phyloP scores from a whole-genome alignment of 1,140 invertebrate species.

The Globodera rostochiensis region DNA sequence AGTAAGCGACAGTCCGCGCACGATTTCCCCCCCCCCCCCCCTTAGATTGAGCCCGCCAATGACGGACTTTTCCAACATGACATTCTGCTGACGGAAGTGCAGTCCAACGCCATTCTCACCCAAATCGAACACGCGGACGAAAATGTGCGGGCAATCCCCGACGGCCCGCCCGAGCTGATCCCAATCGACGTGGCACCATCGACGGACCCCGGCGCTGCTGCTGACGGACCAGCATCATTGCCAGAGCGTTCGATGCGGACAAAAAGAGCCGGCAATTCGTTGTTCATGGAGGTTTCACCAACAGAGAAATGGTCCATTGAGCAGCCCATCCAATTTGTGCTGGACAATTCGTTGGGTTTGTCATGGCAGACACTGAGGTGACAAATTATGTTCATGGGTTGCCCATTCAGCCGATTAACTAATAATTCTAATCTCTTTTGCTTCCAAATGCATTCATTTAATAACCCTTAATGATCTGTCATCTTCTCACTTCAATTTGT shows the following conservation, averaged over 20 bases:
- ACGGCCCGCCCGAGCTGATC: background rate
- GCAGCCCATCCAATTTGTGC: constrained; percentile 24
- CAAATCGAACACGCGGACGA: constrained; percentile 9
- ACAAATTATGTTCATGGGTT: too few species aligned
- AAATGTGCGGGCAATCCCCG: background rate
- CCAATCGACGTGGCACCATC: background rate
- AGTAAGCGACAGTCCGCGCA: background rate
- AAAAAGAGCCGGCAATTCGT: constrained; percentile 14
- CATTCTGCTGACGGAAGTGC: constrained; percentile 20
- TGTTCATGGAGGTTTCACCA: constrained; percentile 27
- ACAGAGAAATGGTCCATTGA: constrained; percentile 25
- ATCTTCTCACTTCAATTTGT: constrained; percentile 1
- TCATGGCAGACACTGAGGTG: background rate
- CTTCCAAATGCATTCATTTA: too few species aligned
- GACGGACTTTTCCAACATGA: constrained; percentile 29
- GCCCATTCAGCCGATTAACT: background rate
- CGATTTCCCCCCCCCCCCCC: background rate
- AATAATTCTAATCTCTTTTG: background rate
- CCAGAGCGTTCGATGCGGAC: background rate
- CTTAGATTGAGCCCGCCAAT: constrained; percentile 27
- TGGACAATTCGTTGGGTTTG: constrained; percentile 32
- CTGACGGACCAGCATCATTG: too few species aligned
- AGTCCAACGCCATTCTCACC: constrained; percentile 20
- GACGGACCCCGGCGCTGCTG: background rate
- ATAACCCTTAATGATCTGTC: too few species aligned